Base-by-base conservation (phyloP, 1,140 invertebrate genomes). In the Tigriopus japonicus region DNA sequence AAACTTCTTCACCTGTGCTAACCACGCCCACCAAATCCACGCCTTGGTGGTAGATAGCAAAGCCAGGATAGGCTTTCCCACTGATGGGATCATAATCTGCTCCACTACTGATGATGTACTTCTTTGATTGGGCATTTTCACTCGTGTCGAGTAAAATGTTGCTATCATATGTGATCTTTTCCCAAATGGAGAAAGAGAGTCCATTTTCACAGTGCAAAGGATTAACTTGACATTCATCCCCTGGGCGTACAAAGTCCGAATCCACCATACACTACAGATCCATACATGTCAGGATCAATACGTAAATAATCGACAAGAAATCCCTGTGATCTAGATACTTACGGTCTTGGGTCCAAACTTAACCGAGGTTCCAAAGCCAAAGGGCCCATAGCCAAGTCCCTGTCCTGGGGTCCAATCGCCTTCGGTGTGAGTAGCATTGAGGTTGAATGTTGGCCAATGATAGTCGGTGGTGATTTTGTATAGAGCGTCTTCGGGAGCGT, bases 211-310 rank as follows among this genome's bases (percentile, higher is more conserved):
- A 61, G 28, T 61, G 7, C 14, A 13, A n/a, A 6, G 59, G 59
- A 35, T 61, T 61, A 2, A 14, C 35, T 24, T 41, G 23, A 54
- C 59, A 61, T n/a, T 53, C 43, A 10, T 35, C 35, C n/a, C 35
- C 14, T n/a, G 15, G n/a, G 14, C 3, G 6, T 15, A 49, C 28
- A 49, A 49, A 61, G 9, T 55, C 24, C 19, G 52, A 15, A 54
- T 61, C 59, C n/a, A 56, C 17, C 59, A 61, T 15, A 41, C 59
- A 61, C 59, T 61, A 53, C n/a, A n/a, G 6, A 61, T n/a, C 6
- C 14, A 61, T 6, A 23, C 14, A 42, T 2, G 51, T n/a, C n/a
- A n/a, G 14, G 24, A 49, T 52, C 23, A 51, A 17, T 23, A 6
- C 59, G 13, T 15, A 5, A 55, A 58, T 12, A 24, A 2, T 21